Percentiles rank a stretch among this genome's conserved stretches.
These are phyloP conservation scores for Diplazon laetatorius DNA, from an alignment of 2,888 invertebrate species.

Conservation along the genomic window DNA sequence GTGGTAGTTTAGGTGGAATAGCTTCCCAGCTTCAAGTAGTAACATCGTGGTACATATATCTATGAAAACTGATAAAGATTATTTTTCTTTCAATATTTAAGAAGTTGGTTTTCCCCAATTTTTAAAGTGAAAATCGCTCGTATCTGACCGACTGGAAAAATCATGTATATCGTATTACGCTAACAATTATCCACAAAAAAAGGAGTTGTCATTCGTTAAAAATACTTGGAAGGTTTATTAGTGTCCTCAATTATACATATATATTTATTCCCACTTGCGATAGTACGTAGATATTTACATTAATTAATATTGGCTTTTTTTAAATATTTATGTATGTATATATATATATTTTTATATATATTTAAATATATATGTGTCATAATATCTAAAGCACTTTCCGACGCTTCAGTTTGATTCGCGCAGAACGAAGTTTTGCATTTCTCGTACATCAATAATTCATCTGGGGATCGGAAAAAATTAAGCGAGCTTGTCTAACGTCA, in stretches of 20 bases:
- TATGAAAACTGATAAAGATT: too few relatives aligned
- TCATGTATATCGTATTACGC: too few relatives aligned
- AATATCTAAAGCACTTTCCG: constrained; percentile 23
- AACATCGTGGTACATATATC: too few relatives aligned
- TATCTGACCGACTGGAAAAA: too few relatives aligned
- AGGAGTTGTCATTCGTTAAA: constrained; percentile 5
- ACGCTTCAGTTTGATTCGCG: constrained; percentile 1
- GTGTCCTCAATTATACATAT: constrained; percentile 34
- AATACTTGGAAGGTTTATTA: constrained; percentile 27
- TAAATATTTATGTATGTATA: constrained; percentile 20
- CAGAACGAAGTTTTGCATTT: constrained; percentile 6
- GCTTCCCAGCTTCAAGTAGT: too few relatives aligned
- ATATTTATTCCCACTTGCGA: constrained; percentile 37
- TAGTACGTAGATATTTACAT: constrained; percentile 53
- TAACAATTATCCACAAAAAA: background rate
- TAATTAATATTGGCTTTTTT: constrained; percentile 44
- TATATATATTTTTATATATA: too few relatives aligned
- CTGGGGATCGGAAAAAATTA: constrained; percentile 7
- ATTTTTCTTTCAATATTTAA: too few relatives aligned
- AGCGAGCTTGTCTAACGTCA: constrained; percentile 28
- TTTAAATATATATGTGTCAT: constrained; percentile 21
- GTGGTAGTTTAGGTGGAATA: too few relatives aligned
- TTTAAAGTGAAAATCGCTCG: too few relatives aligned
- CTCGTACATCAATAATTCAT: constrained; percentile 11
- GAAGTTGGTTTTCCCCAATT: too few relatives aligned